phyloP scores from a whole-genome alignment of 30 jellyfish, hydroid and myxozoan genomes.

The Rhopilema esculentum region DNA sequence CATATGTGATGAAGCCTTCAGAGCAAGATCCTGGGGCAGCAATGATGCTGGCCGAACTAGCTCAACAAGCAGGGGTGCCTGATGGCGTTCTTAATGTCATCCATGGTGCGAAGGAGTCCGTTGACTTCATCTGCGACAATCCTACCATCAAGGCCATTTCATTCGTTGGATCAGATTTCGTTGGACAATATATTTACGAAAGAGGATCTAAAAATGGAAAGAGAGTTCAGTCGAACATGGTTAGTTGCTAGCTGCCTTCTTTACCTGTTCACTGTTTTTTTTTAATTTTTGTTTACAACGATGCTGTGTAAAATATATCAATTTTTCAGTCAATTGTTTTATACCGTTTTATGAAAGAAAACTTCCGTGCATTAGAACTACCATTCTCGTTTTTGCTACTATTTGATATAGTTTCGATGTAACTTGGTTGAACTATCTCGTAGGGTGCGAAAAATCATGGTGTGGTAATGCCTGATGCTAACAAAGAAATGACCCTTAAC shows the following conservation, averaged over 20 bases:
- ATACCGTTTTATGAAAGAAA: no score
- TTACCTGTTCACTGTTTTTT: no score
- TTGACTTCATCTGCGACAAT: conserved; percentile 85
- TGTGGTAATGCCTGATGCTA: conserved; percentile 95
- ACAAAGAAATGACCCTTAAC: conserved; percentile 91
- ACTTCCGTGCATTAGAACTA: no score
- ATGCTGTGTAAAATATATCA: no score
- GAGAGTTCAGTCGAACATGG: conserved; percentile 96
- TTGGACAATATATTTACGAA: conserved; percentile 87
- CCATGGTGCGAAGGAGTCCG: conserved; percentile 96
- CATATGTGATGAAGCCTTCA: conserved; percentile 93
- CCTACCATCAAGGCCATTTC: conserved; percentile 89
- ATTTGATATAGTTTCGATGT: background rate
- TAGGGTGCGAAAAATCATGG: conserved; percentile 98
- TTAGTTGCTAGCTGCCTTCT: conserved; percentile 1
- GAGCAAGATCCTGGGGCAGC: conserved; percentile 99
- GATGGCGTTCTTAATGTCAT: conserved; percentile 97
- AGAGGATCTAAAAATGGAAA: conserved; percentile 88
- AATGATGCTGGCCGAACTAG: conserved; percentile 87
- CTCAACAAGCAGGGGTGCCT: conserved; percentile 96
- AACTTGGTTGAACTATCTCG: background rate
- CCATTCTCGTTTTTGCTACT: no score
- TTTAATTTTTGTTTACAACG: no score
- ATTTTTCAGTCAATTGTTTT: no score
- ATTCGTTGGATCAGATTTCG: conserved; percentile 95